Conservation (phyloP, 1,140 invertebrate species). For the Ruditapes philippinarum region DNA sequence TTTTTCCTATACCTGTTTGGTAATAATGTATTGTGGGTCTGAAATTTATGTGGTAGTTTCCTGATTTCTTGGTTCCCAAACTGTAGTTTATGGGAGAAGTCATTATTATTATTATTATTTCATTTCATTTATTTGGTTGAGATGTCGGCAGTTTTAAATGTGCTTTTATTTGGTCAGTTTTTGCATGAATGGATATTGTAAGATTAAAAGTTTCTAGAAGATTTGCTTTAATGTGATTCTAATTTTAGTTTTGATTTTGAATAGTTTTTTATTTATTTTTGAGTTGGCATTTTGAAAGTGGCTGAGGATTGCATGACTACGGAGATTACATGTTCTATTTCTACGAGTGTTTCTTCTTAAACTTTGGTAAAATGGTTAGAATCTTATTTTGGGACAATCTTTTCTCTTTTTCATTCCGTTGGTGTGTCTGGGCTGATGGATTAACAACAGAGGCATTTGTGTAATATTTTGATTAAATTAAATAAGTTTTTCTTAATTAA, state of each 20-base stretch:
- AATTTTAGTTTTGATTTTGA: neutral
- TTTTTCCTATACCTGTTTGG: neutral
- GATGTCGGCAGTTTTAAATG: neutral
- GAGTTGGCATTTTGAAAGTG: neutral
- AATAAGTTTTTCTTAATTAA: too few relatives aligned
- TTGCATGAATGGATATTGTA: constrained; percentile 17
- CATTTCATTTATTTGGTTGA: neutral
- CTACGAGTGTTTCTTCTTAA: too few relatives aligned
- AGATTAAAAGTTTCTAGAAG: neutral
- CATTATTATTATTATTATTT: neutral
- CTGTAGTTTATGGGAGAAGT: too few relatives aligned
- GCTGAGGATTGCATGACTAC: neutral
- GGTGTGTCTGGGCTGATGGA: too few relatives aligned
- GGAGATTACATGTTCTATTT: too few relatives aligned
- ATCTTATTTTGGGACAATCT: too few relatives aligned
- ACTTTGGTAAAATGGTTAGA: too few relatives aligned
- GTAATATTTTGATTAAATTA: too few relatives aligned
- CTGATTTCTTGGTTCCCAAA: neutral
- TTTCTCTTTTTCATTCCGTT: too few relatives aligned
- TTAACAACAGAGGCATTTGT: too few relatives aligned
- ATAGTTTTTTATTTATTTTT: neutral
- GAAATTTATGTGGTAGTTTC: neutral
- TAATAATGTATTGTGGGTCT: neutral
- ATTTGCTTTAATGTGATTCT: too few relatives aligned
- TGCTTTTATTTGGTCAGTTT: neutral